Base-by-base conservation (phyloP, 1,140 invertebrate species). In the Pristionchus pacificus region DNA sequence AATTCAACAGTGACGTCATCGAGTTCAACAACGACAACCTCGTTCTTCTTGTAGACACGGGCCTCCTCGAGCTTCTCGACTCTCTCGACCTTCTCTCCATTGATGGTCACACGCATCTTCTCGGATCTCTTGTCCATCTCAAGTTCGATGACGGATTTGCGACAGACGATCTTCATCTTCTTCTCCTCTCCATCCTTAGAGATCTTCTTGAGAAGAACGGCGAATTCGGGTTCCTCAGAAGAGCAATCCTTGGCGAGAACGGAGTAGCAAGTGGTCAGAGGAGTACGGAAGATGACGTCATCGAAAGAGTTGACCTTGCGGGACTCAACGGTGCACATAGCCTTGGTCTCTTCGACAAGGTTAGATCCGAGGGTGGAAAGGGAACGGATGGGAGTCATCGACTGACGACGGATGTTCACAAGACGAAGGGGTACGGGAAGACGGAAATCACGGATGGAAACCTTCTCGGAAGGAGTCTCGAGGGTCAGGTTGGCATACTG, bases 1-100 rank as follows among this genome's bases (percentile, higher is more conserved):
- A 78, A 78, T 28, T 66, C 55, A 60, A 78, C 74, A 28, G 65
- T 31, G 62, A 80, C 65, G 15, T 70, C 65, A 38, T 57, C 65
- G 14, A 69, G 60, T 14, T 77, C 64, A 59, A 77, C 57, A 28
- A 67, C 60, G 60, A 77, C 65, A 6, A 24, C 59, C 32, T 77
- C 58, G 29, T 33, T 55, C n/a, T n/a, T n/a, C 64, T 60, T 29
- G 70, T 31, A 60, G 64, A 72, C n/a, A 55, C 33, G 55, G 70
- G n/a, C 59, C 55, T 72, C 30, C 64, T 66, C 49, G 57, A 29
- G 31, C 59, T 72, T 59, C 1, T 55, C 49, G 30, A 60, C 64
- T 29, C 30, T 14, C 1, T 61, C 38, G 65, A 72, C 19, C 15
- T 72, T 60, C 63, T 72, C 60, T 67, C 64, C 70, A 60, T 72